phyloP scores from a whole-genome alignment of 1,140 invertebrate genomes.

The Rhysida immarginata region DNA sequence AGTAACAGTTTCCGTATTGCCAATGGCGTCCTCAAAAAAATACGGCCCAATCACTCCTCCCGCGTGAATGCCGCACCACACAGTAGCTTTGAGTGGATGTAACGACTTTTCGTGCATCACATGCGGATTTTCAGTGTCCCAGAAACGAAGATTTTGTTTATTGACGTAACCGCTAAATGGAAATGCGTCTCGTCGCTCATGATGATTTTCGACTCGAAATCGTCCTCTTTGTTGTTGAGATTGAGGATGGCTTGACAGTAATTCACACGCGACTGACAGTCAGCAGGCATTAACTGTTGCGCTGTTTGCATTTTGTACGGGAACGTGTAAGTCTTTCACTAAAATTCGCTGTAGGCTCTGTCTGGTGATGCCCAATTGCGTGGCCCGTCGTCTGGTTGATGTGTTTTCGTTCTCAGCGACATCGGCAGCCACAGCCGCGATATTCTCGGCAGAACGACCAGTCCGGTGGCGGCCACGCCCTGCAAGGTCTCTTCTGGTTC shows the following conservation, averaged over 20 bases:
- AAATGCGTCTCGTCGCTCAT: slow-evolving; percentile 20
- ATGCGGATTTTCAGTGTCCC: slow-evolving; percentile 20
- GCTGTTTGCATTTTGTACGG: not conserved
- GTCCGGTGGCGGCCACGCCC: not conserved
- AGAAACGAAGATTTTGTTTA: slow-evolving; percentile 21
- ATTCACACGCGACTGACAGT: not conserved
- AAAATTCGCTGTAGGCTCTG: not conserved
- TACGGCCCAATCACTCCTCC: slow-evolving; percentile 24
- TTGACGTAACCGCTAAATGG: slow-evolving; percentile 19
- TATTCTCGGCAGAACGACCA: not conserved
- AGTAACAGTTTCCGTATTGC: slow-evolving; percentile 14
- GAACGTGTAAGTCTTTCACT: not conserved
- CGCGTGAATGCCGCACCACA: slow-evolving; percentile 26
- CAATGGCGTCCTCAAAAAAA: slow-evolving; percentile 11
- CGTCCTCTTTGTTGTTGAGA: not conserved
- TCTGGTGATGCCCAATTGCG: not conserved
- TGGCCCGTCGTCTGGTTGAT: not conserved
- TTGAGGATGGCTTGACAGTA: not conserved
- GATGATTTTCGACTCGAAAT: slow-evolving; percentile 5
- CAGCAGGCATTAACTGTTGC: not conserved
- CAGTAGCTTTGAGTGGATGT: slow-evolving; percentile 24
- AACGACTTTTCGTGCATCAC: slow-evolving; percentile 23
- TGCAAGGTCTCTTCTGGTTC: not conserved
- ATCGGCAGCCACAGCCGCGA: not conserved
- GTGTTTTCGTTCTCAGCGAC: not conserved